Percentiles rank a stretch among this genome's conserved stretches.
Evolutionary conservation across 2,113 vertebrate species (phyloP).

Genomic region (Cebus imitator): DNA sequence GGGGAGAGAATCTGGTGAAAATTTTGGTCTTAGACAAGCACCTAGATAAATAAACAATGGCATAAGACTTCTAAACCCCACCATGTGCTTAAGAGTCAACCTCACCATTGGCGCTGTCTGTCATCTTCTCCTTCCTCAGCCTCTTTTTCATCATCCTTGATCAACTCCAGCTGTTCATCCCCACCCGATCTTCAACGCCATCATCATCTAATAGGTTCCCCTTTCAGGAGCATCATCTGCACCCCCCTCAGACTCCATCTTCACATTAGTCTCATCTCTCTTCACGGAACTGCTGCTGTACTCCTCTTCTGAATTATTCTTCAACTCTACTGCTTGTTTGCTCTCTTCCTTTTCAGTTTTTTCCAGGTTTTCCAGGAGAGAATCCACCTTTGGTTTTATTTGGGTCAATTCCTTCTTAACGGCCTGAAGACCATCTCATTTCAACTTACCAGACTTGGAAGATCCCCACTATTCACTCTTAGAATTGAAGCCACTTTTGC

Average conservation of each 20-base stretch:
- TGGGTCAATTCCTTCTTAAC: too few relatives aligned
- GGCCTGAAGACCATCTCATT: constrained; percentile 89
- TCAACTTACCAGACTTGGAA: constrained; percentile 87
- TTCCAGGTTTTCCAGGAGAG: too few relatives aligned
- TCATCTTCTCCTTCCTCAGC: too few relatives aligned
- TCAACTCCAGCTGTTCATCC: constrained; percentile 81
- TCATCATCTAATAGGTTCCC: constrained; percentile 90
- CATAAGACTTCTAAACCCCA: constrained; percentile 45
- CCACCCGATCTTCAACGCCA: constrained; percentile 85
- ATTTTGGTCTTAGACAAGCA: constrained; percentile 70
- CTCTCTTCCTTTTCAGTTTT: constrained; percentile 45
- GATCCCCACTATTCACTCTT: constrained; percentile 90
- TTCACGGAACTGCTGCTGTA: constrained; percentile 83
- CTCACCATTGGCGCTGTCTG: too few relatives aligned
- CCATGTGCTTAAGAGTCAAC: too few relatives aligned
- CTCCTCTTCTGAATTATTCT: constrained; percentile 87
- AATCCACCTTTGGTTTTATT: too few relatives aligned
- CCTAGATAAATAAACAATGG: constrained; percentile 71
- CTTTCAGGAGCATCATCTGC: constrained; percentile 85
- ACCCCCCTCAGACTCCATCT: too few relatives aligned
- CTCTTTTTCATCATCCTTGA: too few relatives aligned
- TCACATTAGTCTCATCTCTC: not conserved
- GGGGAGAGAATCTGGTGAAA: too few relatives aligned
- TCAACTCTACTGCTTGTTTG: constrained; percentile 87
- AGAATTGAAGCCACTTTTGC: constrained; percentile 91